These are phyloP conservation scores for Buceros bicornis DNA, from an alignment of 2,797 vertebrate genomes.

Conservation along the genomic window DNA sequence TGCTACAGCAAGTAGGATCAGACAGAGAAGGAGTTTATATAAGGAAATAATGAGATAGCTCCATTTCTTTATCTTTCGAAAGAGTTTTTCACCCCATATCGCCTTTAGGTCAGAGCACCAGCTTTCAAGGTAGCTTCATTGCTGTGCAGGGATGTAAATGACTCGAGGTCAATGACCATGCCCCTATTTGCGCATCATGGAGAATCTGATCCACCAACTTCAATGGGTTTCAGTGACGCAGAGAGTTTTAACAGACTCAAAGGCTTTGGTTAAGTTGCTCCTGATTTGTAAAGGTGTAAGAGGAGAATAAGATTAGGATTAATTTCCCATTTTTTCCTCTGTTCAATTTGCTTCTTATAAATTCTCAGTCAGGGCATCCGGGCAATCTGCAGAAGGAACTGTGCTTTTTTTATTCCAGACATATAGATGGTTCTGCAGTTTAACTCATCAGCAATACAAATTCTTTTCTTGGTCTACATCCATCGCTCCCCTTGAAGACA, in stretches of 20 bases:
- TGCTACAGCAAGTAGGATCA: fast-evolving
- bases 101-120: not conserved
- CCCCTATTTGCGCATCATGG: not conserved
- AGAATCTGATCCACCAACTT: not conserved
- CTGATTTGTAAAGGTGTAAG: not conserved
- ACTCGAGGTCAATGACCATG: not conserved
- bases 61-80: not conserved
- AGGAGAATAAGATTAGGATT: not conserved
- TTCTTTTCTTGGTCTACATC: not conserved
- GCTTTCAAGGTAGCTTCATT: not conserved
- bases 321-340: not conserved
- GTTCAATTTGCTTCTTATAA: not conserved
- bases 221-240: not conserved
- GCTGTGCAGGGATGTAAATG: not conserved
- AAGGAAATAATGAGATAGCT: slow-evolving; percentile 14
- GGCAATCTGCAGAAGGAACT: not conserved
- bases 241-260: not conserved
- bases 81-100: fast-evolving
- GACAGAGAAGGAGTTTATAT: not conserved
- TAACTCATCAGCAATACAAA: not conserved
- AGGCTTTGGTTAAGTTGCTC: not conserved
- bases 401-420: not conserved
- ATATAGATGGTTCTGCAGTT: not conserved
- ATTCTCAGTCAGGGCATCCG: not conserved
- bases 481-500: not conserved